These are phyloP conservation scores for Tinea semifulvella DNA, from an alignment of 2,888 invertebrate species.

Conservation along the genomic window DNA sequence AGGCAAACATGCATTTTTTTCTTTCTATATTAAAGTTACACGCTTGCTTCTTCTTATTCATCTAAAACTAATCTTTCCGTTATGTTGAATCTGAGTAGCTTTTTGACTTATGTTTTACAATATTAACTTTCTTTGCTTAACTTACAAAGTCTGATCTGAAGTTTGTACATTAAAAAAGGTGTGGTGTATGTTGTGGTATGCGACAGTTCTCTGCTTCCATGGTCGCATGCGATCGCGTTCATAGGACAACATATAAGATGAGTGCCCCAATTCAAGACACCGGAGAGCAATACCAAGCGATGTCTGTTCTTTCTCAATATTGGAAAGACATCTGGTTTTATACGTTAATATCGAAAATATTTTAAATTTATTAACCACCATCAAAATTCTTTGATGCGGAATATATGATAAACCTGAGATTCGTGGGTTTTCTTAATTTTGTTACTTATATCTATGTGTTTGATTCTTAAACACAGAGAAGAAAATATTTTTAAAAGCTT, in stretches of 20 bases:
- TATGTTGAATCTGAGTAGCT: no score
- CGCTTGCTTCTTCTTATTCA: no score
- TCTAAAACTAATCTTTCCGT: no score
- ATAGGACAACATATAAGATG: neutral
- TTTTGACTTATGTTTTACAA: no score
- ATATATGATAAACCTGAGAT: neutral
- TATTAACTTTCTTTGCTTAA: no score
- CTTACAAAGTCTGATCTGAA: no score
- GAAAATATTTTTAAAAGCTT: neutral
- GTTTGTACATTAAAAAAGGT: no score
- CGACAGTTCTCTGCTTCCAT: conserved; percentile 12
- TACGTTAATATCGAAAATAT: neutral
- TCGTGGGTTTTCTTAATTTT: neutral
- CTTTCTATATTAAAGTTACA: no score
- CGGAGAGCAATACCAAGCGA: conserved; percentile 22
- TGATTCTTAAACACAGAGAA: neutral
- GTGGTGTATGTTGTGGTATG: neutral
- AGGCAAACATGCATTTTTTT: no score
- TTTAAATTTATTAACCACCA: neutral
- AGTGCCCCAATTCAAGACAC: neutral
- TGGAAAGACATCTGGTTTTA: conserved; percentile 26
- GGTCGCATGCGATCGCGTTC: neutral
- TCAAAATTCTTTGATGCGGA: neutral
- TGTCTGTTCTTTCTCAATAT: conserved; percentile 44
- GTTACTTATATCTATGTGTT: neutral